phyloP scores from a whole-genome alignment of 1,140 invertebrate genomes.

The Euwallacea similis region DNA sequence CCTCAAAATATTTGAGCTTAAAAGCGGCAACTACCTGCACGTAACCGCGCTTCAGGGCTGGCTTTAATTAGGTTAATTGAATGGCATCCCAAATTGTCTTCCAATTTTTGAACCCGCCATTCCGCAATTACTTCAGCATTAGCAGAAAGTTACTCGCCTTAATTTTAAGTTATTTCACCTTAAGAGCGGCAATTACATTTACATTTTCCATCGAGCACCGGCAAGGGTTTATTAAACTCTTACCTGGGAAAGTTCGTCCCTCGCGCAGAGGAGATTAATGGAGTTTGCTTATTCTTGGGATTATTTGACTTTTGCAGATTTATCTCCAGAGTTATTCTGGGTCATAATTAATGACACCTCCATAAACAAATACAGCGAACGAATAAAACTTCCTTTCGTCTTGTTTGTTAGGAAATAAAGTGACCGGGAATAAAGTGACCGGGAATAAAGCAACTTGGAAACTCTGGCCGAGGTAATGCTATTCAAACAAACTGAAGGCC shows the following conservation, averaged over 20 bases:
- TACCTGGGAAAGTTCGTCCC: too few species aligned
- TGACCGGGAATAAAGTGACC: not conserved
- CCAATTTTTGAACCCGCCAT: constrained; percentile 1
- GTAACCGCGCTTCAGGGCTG: not conserved
- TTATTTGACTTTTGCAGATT: too few species aligned
- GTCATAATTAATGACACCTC: not conserved
- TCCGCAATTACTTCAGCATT: not conserved
- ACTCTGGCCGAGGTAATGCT: not conserved
- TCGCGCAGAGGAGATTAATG: too few species aligned
- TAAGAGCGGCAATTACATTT: not conserved
- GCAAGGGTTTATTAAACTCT: too few species aligned
- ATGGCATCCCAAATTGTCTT: not conserved
- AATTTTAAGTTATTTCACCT: not conserved
- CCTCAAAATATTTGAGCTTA: too few species aligned
- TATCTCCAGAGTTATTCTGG: too few species aligned
- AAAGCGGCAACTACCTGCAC: too few species aligned
- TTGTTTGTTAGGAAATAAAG: not conserved
- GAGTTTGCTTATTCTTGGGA: too few species aligned
- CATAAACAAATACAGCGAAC: constrained; percentile 1
- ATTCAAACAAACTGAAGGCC: not conserved
- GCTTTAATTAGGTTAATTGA: not conserved
- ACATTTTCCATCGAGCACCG: not conserved
- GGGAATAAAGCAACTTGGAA: not conserved
- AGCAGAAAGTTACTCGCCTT: too few species aligned
- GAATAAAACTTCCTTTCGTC: constrained; percentile 4